These are phyloP conservation scores for Lucilia cuprina DNA, from an alignment of 1,140 invertebrate species.

Conservation along the genomic window DNA sequence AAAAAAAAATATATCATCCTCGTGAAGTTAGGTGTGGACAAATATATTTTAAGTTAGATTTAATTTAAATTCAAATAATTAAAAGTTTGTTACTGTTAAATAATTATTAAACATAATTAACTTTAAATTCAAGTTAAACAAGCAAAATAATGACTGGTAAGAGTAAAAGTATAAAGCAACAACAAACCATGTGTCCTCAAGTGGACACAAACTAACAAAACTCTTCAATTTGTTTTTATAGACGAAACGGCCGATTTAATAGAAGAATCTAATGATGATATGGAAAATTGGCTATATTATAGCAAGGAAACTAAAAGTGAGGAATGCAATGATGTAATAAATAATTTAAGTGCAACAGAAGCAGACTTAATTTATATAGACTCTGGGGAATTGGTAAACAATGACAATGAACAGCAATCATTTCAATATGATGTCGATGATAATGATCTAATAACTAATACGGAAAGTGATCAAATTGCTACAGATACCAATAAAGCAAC, in stretches of 20 bases:
- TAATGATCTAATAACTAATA: neutral
- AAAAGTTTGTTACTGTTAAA: neutral
- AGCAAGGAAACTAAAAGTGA: neutral
- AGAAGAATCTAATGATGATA: neutral
- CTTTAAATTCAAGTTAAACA: neutral
- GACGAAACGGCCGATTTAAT: conserved; percentile 14
- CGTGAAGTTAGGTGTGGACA: conserved; percentile 32
- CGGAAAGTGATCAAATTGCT: neutral
- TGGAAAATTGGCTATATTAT: neutral
- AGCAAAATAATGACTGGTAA: conserved; percentile 1
- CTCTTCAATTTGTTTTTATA: neutral
- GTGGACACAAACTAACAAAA: neutral
- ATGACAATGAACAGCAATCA: neutral
- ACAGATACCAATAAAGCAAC: neutral
- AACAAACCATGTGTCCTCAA: neutral
- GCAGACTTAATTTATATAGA: neutral
- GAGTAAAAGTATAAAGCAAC: neutral
- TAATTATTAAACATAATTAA: neutral
- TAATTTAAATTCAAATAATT: conserved; percentile 18
- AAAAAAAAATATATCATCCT: conserved; percentile 9
- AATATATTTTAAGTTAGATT: conserved; percentile 1
- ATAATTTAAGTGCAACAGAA: neutral
- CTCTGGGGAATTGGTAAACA: neutral
- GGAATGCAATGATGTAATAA: neutral
- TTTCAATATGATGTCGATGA: neutral